Conservation (phyloP, 2,888 invertebrate genomes). For the Phortica okadai region DNA sequence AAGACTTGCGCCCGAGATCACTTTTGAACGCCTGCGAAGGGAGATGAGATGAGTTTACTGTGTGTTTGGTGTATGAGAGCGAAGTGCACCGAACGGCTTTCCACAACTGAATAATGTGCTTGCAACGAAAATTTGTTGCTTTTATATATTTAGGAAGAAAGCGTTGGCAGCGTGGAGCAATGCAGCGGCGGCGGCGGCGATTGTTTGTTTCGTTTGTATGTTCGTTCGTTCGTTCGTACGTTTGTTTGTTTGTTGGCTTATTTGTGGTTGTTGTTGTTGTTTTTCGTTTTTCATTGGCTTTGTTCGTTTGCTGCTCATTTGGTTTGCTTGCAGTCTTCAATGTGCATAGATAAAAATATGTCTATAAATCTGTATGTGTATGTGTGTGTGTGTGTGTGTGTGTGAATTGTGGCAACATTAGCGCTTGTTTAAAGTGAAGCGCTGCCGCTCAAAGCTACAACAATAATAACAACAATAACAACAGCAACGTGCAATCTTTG, state of each 20-base stretch:
- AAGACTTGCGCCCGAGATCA: slow-evolving; percentile 57
- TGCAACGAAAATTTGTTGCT: slow-evolving; percentile 74
- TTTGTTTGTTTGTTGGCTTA: background rate
- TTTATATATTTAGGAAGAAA: slow-evolving; percentile 77
- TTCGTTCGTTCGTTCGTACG: slow-evolving; percentile 31
- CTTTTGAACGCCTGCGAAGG: slow-evolving; percentile 49
- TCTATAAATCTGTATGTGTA: too few species aligned
- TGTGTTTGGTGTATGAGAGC: slow-evolving; percentile 42
- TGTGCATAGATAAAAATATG: background rate
- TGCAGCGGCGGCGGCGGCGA: slow-evolving; percentile 35
- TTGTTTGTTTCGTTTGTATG: background rate
- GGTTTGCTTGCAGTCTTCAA: background rate
- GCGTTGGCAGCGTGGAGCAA: slow-evolving; percentile 42
- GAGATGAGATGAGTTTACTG: background rate
- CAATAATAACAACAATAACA: too few species aligned
- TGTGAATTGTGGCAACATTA: slow-evolving; percentile 40
- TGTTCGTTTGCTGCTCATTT: background rate
- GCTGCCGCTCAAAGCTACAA: background rate
- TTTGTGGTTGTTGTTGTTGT: slow-evolving; percentile 6
- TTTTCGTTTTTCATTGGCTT: background rate
- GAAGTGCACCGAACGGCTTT: slow-evolving; percentile 75
- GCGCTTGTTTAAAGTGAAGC: slow-evolving; percentile 2
- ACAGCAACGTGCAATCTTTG: too few species aligned
- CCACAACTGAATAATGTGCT: slow-evolving; percentile 76
- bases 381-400: slow-evolving; percentile 46